Base-by-base conservation (phyloP, 2,888 invertebrate genomes). In the Eilema griseolum region DNA sequence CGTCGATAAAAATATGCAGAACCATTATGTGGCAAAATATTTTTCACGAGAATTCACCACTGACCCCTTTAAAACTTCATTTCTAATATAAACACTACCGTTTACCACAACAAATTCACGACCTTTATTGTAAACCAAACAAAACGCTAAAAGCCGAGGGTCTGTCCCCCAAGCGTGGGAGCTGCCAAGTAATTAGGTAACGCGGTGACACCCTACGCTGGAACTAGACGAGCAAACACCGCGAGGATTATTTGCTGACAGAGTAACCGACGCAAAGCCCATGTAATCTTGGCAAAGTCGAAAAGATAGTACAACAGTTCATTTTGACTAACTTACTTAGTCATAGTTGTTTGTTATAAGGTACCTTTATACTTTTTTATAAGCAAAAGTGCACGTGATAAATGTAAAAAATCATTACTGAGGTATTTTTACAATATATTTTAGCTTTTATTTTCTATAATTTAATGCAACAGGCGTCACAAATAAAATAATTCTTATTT, bases 141-240 rank as follows among this genome's bases (percentile, higher is more conserved):
- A 86, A 85, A 86, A 85, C 72, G 72, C 79, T 78, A 82, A 84
- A 85, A 73, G 70, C 76, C 79, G 80, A 83, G 87, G 85, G 86
- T 80, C 52, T 72, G 70, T 73, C 63, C 71, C 71, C 79, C 64
- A 82, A 89, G 87, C 93, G 93, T 92, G 93, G 92, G 92, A 92
- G 90, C 84, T 88, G 88, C 86, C 86, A 23, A 78, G 88, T 89
- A 92, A 93, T 93, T 93, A 92, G 89, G 85, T 87, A 86, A 84
- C 89, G 79, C 80, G 86, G 87, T 81, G 79, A 83, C 81, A 83
- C 76, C 81, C 82, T 74, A 81, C 81, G 72, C 3, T 57, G 33
- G 33, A 57, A 66, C 57, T 33, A 66, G 66, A 57, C 33, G 33
- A 57, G 24, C 66, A 69, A 74, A 74, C 79, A 66, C 75, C 68